Conservation (phyloP, 2,113 vertebrate species). For the Rattus norvegicus region GRCr8 NC_086025.1:79489501-79490000, state of each 20-base stretch:
- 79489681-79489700: background rate
- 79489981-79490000: background rate
- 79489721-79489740: background rate
- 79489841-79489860: background rate
- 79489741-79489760: background rate
- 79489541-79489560: background rate
- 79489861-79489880: background rate
- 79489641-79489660: background rate
- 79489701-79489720: background rate
- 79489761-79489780: background rate
- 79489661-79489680: slow-evolving; percentile 26
- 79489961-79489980: background rate
- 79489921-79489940: background rate
- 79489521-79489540: background rate
- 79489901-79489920: background rate
- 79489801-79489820: background rate
- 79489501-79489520: background rate
- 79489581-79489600: background rate
- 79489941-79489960: background rate
- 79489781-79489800: background rate
- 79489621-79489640: slow-evolving; percentile 21
- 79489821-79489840: background rate
- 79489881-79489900: background rate
- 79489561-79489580: background rate
- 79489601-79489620: slow-evolving; percentile 15